Conservation (phyloP, 2,113 vertebrate genomes). For the Pogonocichla stellata region DNA sequence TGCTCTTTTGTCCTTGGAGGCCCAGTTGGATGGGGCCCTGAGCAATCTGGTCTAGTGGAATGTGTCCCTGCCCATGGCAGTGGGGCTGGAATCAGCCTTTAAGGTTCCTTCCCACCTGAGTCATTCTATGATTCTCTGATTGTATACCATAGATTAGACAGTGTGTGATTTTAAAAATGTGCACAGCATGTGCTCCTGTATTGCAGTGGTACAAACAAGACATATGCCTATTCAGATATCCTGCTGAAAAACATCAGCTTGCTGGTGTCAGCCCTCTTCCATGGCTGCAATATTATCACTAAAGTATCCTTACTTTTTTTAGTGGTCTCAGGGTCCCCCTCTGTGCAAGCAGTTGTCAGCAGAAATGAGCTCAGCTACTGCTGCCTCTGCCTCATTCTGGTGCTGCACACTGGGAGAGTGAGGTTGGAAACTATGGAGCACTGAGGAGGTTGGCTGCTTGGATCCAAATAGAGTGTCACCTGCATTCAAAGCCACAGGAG, state of each 20-base stretch:
- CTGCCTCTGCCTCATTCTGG: background rate
- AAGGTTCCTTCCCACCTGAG: background rate
- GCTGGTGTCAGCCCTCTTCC: background rate
- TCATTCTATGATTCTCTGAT: background rate
- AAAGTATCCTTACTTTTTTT: background rate
- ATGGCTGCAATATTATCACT: background rate
- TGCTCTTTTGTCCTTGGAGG: background rate
- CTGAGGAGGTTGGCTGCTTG: background rate
- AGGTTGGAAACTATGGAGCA: background rate
- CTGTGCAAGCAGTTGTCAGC: accelerated
- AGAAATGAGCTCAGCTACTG: background rate
- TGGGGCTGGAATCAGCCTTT: background rate
- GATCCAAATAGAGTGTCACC: background rate
- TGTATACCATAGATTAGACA: background rate
- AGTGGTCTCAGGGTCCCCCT: background rate
- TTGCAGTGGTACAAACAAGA: background rate
- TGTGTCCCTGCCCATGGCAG: background rate
- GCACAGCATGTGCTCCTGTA: background rate
- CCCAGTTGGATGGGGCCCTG: background rate
- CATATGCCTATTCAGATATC: background rate
- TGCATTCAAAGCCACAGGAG: background rate
- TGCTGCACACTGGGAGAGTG: accelerated
- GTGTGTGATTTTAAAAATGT: accelerated
- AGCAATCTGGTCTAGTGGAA: background rate
- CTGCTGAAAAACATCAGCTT: background rate